A percentile compares a stretch with the other conserved stretches of the same genome.
Evolutionary conservation across 1,140 invertebrate genomes (phyloP).

Genomic region (Holcopasites calliopsidis): DNA sequence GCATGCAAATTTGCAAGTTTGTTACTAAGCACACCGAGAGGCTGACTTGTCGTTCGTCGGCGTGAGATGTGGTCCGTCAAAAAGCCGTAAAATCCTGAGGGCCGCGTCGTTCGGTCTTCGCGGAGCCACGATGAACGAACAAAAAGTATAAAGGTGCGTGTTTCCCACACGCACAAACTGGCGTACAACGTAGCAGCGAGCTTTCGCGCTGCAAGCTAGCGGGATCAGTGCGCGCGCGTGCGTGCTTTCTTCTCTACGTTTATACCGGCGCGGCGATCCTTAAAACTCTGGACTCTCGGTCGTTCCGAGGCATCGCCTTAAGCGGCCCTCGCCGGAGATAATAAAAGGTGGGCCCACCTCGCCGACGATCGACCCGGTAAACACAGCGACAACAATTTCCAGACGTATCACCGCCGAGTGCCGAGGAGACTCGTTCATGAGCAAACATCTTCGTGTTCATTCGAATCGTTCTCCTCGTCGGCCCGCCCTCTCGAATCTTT

Average conservation of each 20-base stretch:
- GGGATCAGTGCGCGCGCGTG: background rate
- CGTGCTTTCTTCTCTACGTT: constrained; percentile 33
- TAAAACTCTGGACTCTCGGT: constrained; percentile 40
- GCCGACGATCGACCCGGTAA: constrained; percentile 54
- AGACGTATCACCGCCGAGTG: constrained; percentile 35
- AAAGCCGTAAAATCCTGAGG: constrained; percentile 73
- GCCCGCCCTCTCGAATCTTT: too few relatives aligned
- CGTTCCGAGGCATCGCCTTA: constrained; percentile 57
- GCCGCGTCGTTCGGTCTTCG: constrained; percentile 62
- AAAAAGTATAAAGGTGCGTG: constrained; percentile 33
- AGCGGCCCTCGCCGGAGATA: constrained; percentile 48
- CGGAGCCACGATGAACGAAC: constrained; percentile 3
- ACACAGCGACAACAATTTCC: constrained; percentile 44
- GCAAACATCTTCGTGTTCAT: background rate
- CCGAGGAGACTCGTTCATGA: constrained; percentile 2
- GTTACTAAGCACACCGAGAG: constrained; percentile 61
- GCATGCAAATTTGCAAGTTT: constrained; percentile 75
- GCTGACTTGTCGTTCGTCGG: constrained; percentile 63
- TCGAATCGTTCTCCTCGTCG: too few relatives aligned
- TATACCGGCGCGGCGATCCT: constrained; percentile 50
- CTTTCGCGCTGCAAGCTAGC: constrained; percentile 40
- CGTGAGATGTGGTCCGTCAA: constrained; percentile 77
- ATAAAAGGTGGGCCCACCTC: constrained; percentile 54
- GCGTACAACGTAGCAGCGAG: background rate
- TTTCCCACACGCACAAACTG: constrained; percentile 5